Evolutionary conservation across 2,797 vertebrate species (phyloP).

Genomic region (Gymnocypris eckloni): DNA sequence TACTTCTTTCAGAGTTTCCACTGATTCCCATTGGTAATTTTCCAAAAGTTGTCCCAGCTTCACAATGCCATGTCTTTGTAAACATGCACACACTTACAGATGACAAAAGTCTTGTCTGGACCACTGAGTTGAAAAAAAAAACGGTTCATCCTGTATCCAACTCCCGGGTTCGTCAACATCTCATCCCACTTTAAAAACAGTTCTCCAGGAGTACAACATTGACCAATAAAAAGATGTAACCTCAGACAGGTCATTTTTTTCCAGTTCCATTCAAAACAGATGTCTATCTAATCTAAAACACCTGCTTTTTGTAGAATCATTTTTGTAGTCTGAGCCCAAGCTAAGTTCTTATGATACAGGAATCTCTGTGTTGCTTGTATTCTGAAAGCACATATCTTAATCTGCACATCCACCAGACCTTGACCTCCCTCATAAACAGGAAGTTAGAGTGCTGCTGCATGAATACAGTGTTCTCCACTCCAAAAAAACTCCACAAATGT

Average conservation of each 20-base stretch:
- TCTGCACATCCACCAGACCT: neutral
- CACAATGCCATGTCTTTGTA: too few species aligned
- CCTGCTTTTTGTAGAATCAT: neutral
- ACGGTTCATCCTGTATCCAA: neutral
- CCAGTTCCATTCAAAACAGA: neutral
- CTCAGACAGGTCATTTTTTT: neutral
- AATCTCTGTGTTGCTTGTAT: neutral
- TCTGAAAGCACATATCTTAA: neutral
- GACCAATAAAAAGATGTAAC: neutral
- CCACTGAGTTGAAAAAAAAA: neutral
- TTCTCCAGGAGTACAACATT: neutral
- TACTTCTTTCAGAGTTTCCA: too few species aligned
- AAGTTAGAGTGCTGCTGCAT: neutral
- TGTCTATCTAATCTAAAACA: neutral
- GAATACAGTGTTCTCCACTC: neutral
- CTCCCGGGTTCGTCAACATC: neutral
- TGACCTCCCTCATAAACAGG: neutral
- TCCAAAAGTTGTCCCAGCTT: too few species aligned
- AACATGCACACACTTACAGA: too few species aligned
- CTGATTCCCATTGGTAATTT: too few species aligned
- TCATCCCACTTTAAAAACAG: neutral
- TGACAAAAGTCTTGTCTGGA: too few species aligned
- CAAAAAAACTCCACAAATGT: neutral
- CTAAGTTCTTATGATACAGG: neutral
- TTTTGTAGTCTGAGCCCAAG: neutral